phyloP scores from a whole-genome alignment of 2,113 vertebrate genomes.

The Hippolais icterina region DNA sequence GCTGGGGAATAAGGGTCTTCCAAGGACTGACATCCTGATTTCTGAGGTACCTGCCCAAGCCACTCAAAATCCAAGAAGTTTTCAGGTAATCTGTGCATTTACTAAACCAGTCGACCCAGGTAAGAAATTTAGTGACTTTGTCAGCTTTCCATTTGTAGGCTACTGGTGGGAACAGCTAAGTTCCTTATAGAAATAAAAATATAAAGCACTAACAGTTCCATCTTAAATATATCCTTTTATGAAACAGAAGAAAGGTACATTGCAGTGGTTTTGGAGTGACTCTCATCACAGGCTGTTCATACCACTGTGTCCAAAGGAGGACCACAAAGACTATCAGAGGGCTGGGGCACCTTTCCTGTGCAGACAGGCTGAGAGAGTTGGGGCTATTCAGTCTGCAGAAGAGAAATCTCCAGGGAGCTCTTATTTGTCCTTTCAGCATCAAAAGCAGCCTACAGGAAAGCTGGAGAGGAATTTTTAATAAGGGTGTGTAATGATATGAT shows the following conservation, averaged over 20 bases:
- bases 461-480: neutral
- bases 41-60: neutral
- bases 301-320: neutral
- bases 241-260: neutral
- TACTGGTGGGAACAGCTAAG: neutral
- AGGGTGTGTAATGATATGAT: neutral
- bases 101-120: neutral
- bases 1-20: neutral
- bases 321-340: neutral
- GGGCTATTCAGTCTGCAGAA: neutral
- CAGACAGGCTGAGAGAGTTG: neutral
- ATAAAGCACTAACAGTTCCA: neutral
- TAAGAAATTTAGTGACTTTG: neutral
- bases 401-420: neutral
- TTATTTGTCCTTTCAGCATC: neutral
- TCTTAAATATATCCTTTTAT: neutral
- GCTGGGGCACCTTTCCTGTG: neutral
- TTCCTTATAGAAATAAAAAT: neutral
- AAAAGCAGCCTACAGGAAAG: neutral
- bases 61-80: neutral
- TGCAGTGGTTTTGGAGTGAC: neutral
- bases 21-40: neutral
- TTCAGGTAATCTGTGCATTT: neutral
- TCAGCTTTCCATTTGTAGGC: neutral
- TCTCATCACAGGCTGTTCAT: neutral